Evolutionary conservation across 2,888 invertebrate species (phyloP), one percentile per base, ranked within the genome.

Genomic region (Candidula unifasciata): DNA sequence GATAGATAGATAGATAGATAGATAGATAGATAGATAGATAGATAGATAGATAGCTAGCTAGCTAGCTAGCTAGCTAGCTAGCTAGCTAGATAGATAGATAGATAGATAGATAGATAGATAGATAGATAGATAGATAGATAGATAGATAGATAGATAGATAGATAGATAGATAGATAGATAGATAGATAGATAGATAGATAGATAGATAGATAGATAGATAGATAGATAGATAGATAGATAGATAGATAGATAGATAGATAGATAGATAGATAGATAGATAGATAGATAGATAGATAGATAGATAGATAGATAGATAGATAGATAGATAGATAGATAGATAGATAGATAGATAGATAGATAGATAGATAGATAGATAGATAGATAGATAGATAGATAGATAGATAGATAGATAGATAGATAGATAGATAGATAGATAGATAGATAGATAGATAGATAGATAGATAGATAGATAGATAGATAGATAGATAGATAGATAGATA

Each of bases 101-200:
- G 78, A 78, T 21, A 78, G 57, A 54, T 54, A 35, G 24, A n/a
- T 18, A 33, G 24, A 35, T 5, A 44, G 21, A 44, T 5, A 44
- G n/a, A 74, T 5, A 74, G 44, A n/a, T 21, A n/a, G 44, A 37
- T 21, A 74, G 73, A 71, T n/a, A 54, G 80, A 27, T 76, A 54
- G 27, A 57, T 30, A 27, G 33, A 57, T 35, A 71, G 44, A 37
- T 24, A 35, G 77, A 54, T 21, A 68, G 44, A 35, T 24, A 80
- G 68, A 37, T 27, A 54, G 30, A 37, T 44, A 80, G 71, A 82
- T 30, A 71, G 52, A 77, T 60, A 44, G 57, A 33, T 82, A 81
- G 85, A 81, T 21, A 74, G 68, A 24, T 21, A 60, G 74, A 44
- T 8, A 66, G 35, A 52, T 71, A 54, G 24, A 79, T 5, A 68